Evolutionary conservation across 2,888 invertebrate species (phyloP).

Genomic region (Elegia similella): DNA sequence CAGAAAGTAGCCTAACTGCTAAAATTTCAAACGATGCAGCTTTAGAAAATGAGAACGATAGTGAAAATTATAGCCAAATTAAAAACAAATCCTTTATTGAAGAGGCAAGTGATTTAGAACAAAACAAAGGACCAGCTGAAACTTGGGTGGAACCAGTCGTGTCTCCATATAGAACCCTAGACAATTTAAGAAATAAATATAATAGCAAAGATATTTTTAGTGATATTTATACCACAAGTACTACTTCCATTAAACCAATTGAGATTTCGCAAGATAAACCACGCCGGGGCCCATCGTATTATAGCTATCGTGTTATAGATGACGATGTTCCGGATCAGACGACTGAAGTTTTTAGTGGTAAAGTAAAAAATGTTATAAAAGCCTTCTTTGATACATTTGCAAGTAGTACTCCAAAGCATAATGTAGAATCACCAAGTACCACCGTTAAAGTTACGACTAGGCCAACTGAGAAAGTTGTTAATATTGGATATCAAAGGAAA

Average conservation of each 20-base stretch:
- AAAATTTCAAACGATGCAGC: constrained; percentile 46
- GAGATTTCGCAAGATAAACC: constrained; percentile 36
- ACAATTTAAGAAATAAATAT: constrained; percentile 59
- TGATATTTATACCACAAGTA: constrained; percentile 42
- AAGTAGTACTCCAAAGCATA: constrained; percentile 36
- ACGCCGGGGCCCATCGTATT: constrained; percentile 58
- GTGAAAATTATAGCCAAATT: constrained; percentile 26
- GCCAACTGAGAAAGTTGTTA: constrained; percentile 54
- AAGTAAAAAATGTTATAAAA: constrained; percentile 64
- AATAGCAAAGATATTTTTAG: constrained; percentile 34
- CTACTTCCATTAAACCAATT: constrained; percentile 38
- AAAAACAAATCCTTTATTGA: constrained; percentile 30
- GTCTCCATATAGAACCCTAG: constrained; percentile 77
- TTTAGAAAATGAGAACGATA: constrained; percentile 36
- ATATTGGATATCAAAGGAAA: constrained; percentile 67
- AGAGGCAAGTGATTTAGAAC: constrained; percentile 32
- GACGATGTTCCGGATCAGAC: constrained; percentile 62
- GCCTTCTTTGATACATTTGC: constrained; percentile 60
- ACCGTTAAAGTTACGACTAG: constrained; percentile 37
- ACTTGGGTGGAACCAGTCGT: constrained; percentile 65
- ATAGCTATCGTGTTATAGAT: constrained; percentile 63
- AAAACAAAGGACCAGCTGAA: constrained; percentile 33
- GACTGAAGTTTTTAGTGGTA: constrained; percentile 66
- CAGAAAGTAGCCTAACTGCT: constrained; percentile 49
- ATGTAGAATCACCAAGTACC: constrained; percentile 29